These are phyloP conservation scores for Sminthurinus aureus DNA, from an alignment of 2,888 invertebrate species.

Conservation along the genomic window DNA sequence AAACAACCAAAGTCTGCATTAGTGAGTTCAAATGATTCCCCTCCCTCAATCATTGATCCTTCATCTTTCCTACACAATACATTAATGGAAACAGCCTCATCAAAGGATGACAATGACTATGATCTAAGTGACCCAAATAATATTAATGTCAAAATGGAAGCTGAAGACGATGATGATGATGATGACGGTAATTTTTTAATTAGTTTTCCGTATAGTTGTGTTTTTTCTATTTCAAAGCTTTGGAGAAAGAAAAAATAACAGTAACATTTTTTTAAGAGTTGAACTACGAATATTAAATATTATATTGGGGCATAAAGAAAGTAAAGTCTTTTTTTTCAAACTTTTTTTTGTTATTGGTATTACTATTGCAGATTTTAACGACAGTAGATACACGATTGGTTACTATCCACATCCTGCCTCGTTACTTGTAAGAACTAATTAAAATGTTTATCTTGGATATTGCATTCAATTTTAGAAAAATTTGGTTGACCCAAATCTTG, in stretches of 20 bases:
- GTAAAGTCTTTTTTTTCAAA: too few relatives aligned
- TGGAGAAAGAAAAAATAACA: neutral
- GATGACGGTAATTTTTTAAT: slow-evolving; percentile 52
- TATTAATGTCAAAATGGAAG: slow-evolving; percentile 56
- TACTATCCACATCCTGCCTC: slow-evolving; percentile 58
- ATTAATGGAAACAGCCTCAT: slow-evolving; percentile 51
- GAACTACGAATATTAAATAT: too few relatives aligned
- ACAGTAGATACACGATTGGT: slow-evolving; percentile 57
- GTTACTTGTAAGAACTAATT: slow-evolving; percentile 50
- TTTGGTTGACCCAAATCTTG: too few relatives aligned
- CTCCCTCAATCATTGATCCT: slow-evolving; percentile 49
- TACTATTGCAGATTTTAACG: slow-evolving; percentile 33
- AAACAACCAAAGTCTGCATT: slow-evolving; percentile 54
- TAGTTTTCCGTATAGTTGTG: neutral
- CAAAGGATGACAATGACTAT: slow-evolving; percentile 56
- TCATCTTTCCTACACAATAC: slow-evolving; percentile 54
- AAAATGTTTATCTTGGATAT: neutral
- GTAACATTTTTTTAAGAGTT: neutral
- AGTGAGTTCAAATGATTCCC: slow-evolving; percentile 51
- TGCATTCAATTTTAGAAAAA: neutral
- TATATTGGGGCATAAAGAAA: too few relatives aligned
- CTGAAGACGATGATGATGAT: slow-evolving; percentile 59
- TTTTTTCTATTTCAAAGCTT: slow-evolving; percentile 16
- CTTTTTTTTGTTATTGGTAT: too few relatives aligned
- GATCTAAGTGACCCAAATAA: slow-evolving; percentile 51